These are phyloP conservation scores for Plumapathes pennacea DNA, from an alignment of 92 coral and sea anemone species.

Conservation along the genomic window DNA sequence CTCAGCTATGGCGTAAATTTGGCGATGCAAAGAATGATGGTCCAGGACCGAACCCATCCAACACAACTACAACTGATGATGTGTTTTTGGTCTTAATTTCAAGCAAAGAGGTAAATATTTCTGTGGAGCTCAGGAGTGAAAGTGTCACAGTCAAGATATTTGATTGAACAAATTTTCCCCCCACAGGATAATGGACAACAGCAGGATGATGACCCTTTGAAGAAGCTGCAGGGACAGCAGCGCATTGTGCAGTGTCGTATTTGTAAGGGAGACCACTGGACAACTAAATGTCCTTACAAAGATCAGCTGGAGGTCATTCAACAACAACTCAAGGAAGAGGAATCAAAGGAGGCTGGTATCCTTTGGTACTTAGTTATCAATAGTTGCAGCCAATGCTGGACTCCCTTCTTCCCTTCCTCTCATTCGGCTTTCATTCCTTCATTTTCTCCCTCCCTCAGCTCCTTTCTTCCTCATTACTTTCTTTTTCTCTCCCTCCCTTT, in stretches of 20 bases:
- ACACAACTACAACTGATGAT: constrained; percentile 93
- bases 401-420: too few species aligned
- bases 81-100: constrained; percentile 79
- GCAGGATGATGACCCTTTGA: constrained; percentile 79
- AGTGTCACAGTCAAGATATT: not conserved
- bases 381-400: not conserved
- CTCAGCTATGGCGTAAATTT: constrained; percentile 91
- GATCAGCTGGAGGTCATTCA: constrained; percentile 96
- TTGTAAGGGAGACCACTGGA: constrained; percentile 99
- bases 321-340: constrained; percentile 82
- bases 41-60: constrained; percentile 94
- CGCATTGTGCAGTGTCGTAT: constrained; percentile 96
- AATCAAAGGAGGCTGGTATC: constrained; percentile 32
- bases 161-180: not conserved
- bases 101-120: constrained; percentile 70
- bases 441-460: too few species aligned
- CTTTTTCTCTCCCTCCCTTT: too few species aligned
- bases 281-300: constrained; percentile 97
- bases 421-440: too few species aligned
- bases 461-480: too few species aligned
- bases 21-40: constrained; percentile 95
- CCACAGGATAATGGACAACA: constrained; percentile 56
- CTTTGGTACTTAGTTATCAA: not conserved
- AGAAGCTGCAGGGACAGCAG: constrained; percentile 69
- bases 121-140: not conserved